Percentiles rank a stretch among this genome's conserved stretches.
These are phyloP conservation scores for Brachionus plicatilis DNA, from an alignment of 1,140 invertebrate genomes.

Conservation along the genomic window DNA sequence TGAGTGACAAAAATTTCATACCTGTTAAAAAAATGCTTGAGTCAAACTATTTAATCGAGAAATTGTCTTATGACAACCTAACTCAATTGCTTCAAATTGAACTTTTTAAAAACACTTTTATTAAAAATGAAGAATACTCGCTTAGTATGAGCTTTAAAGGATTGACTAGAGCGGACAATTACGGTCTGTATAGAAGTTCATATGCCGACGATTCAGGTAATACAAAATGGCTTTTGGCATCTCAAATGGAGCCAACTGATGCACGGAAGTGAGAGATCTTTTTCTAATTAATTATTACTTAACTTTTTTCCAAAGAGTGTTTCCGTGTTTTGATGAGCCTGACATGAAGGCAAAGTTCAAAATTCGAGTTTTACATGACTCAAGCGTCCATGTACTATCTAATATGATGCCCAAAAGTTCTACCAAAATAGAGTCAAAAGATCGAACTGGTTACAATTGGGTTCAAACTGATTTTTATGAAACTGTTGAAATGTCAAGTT, in stretches of 20 bases:
- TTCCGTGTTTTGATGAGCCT: slow-evolving; percentile 94
- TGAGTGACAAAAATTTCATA: background rate
- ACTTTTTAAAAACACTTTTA: slow-evolving; percentile 8
- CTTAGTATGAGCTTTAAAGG: background rate
- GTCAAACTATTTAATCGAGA: background rate
- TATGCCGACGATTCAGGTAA: background rate
- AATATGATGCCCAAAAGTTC: slow-evolving; percentile 1
- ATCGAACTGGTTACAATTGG: slow-evolving; percentile 3
- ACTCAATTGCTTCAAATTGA: background rate
- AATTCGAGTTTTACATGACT: slow-evolving; percentile 52
- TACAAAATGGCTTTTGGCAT: slow-evolving; percentile 21
- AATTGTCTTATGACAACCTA: background rate
- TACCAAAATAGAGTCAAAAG: background rate
- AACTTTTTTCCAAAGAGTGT: slow-evolving; percentile 60
- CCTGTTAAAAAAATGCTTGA: background rate
- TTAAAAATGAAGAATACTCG: background rate
- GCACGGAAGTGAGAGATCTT: slow-evolving; percentile 13
- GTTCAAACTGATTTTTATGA: slow-evolving; percentile 21
- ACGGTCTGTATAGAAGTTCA: slow-evolving; percentile 27
- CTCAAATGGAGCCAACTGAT: slow-evolving; percentile 40
- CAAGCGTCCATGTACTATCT: background rate
- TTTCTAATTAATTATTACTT: background rate
- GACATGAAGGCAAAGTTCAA: slow-evolving; percentile 76
- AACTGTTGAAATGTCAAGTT: slow-evolving; percentile 58
- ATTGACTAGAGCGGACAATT: background rate